Conservation (phyloP, 2,113 vertebrate species). For the Spea multiplicata region DNA sequence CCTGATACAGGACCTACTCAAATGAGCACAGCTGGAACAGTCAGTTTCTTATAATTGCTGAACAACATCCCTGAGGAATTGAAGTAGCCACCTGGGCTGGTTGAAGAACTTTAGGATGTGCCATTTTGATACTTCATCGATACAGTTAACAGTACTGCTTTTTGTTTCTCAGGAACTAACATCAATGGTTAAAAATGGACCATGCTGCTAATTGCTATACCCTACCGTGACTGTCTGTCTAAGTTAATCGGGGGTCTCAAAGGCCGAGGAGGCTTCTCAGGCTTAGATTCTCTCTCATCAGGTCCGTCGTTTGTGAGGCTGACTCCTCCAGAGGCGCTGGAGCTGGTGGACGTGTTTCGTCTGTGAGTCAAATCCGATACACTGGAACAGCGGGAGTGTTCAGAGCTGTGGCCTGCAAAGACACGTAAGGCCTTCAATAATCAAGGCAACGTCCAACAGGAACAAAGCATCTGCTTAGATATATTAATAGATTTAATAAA, state of each 20-base stretch:
- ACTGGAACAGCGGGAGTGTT: conserved; percentile 94
- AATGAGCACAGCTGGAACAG: too few relatives aligned
- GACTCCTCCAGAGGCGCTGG: conserved; percentile 83
- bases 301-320: conserved; percentile 71
- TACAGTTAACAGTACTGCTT: too few relatives aligned
- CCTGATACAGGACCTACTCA: too few relatives aligned
- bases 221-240: conserved; percentile 76
- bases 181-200: not conserved
- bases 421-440: accelerated
- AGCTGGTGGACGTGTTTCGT: conserved; percentile 92
- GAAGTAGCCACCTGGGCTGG: too few relatives aligned
- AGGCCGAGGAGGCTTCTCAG: conserved; percentile 86
- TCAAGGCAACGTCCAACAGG: not conserved
- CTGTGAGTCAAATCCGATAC: conserved; percentile 92
- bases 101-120: too few relatives aligned
- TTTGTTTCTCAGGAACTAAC: too few relatives aligned
- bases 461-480: not conserved
- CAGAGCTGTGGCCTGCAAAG: conserved; percentile 87
- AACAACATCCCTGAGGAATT: too few relatives aligned
- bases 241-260: conserved; percentile 76
- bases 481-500: too few relatives aligned
- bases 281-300: conserved; percentile 81
- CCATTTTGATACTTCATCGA: too few relatives aligned
- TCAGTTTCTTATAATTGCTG: too few relatives aligned
- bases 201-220: not conserved